phyloP scores from a whole-genome alignment of 2,888 invertebrate species.

The Crioceris asparagi region DNA sequence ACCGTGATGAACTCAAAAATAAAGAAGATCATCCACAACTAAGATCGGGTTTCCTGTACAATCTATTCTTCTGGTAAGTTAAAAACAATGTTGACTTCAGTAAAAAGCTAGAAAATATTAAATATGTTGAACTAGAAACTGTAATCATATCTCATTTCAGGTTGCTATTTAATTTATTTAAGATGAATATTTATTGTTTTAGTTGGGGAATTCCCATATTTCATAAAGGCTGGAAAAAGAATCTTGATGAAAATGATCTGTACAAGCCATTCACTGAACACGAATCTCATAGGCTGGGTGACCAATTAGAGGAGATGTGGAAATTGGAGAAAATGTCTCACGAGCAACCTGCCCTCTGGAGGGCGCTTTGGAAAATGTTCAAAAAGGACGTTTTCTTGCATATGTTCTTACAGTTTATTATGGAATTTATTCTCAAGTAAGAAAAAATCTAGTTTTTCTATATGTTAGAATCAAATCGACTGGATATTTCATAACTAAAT shows the following conservation, averaged over 20 bases:
- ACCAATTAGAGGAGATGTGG: conserved; percentile 35
- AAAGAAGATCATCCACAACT: conserved; percentile 22
- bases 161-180: too few relatives aligned
- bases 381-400: conserved; percentile 24
- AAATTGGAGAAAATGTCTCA: conserved; percentile 23
- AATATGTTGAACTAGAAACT: background rate
- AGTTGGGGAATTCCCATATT: conserved; percentile 45
- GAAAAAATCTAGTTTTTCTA: too few relatives aligned
- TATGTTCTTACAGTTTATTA: conserved; percentile 22
- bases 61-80: conserved; percentile 28
- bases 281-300: conserved; percentile 37
- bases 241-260: conserved; percentile 41
- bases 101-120: too few relatives aligned
- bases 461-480: too few relatives aligned
- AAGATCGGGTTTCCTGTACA: conserved; percentile 22
- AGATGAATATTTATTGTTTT: too few relatives aligned
- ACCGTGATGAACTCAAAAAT: conserved; percentile 21
- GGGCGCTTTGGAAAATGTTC: conserved; percentile 28
- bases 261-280: conserved; percentile 40
- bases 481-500: too few relatives aligned
- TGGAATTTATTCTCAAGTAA: conserved; percentile 28
- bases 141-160: background rate
- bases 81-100: too few relatives aligned
- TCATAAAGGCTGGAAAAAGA: conserved; percentile 39
- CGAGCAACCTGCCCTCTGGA: conserved; percentile 24